Percentiles rank a stretch among this genome's conserved stretches.
Evolutionary conservation across 2,113 vertebrate species (phyloP).

Genomic region (Sinocyclocheilus anophthalmus): DNA sequence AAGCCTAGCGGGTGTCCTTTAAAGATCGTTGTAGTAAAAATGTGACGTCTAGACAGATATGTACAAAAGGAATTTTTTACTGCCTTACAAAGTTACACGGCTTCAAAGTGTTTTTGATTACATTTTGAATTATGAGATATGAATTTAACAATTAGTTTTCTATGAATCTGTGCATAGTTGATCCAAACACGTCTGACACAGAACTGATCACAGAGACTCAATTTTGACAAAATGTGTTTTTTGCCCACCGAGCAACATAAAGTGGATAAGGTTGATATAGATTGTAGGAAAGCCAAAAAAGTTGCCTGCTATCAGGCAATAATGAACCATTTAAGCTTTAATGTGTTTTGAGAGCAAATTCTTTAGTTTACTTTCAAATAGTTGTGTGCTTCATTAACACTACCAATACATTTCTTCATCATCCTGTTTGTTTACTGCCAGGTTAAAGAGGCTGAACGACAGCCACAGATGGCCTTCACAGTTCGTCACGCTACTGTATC

Average conservation of each 20-base stretch:
- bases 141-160: not conserved
- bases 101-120: not conserved
- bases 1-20: not conserved
- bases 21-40: not conserved
- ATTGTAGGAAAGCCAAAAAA: not conserved
- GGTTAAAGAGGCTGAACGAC: slow-evolving; percentile 82
- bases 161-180: not conserved
- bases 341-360: not conserved
- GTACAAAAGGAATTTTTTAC: not conserved
- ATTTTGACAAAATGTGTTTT: not conserved
- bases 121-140: not conserved
- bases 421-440: slow-evolving; percentile 59
- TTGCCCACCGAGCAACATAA: not conserved
- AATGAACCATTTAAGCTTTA: not conserved
- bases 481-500: slow-evolving; percentile 87
- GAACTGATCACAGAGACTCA: not conserved
- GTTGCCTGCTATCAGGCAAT: not conserved
- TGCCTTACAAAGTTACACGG: not conserved
- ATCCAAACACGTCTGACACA: not conserved
- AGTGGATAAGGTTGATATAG: not conserved
- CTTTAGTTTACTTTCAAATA: not conserved
- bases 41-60: not conserved
- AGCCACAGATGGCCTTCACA: slow-evolving; percentile 87
- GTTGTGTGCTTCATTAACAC: not conserved
- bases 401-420: not conserved